Evolutionary conservation across 2,113 vertebrate genomes (phyloP).

Genomic region (Panthera uncia): DNA sequence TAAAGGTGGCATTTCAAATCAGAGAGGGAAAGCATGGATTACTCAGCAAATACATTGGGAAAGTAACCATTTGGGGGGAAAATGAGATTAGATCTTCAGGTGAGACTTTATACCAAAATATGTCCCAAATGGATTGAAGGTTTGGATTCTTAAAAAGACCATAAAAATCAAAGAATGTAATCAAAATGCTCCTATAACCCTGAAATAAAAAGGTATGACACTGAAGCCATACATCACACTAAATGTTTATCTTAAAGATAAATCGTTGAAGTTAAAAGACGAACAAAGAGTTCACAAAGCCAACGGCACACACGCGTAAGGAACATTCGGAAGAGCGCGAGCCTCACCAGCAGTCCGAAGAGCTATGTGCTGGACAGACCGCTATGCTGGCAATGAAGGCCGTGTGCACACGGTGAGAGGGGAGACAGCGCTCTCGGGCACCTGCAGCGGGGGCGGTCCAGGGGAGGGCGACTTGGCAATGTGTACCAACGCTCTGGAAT

Average conservation of each 20-base stretch:
- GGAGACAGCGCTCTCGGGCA: no score
- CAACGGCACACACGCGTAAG: neutral
- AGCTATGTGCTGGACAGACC: neutral
- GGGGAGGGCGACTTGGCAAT: neutral
- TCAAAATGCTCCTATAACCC: neutral
- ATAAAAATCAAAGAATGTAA: neutral
- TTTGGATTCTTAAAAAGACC: neutral
- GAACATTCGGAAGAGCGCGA: neutral
- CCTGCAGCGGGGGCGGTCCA: no score
- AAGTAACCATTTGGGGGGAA: neutral
- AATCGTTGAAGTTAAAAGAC: neutral
- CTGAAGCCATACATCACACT: neutral
- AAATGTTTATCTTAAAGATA: neutral
- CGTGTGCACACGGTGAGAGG: neutral
- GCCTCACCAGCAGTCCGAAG: neutral
- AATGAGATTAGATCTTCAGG: neutral
- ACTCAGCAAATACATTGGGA: neutral
- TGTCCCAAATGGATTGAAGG: neutral
- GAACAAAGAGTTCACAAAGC: neutral
- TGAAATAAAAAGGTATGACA: neutral
- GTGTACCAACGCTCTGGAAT: neutral
- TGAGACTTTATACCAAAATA: neutral
- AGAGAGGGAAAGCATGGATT: neutral
- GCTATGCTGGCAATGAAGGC: neutral
- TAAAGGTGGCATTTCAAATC: neutral